Evolutionary conservation across 2,113 vertebrate species (phyloP).

Genomic region (Nicator chloris): DNA sequence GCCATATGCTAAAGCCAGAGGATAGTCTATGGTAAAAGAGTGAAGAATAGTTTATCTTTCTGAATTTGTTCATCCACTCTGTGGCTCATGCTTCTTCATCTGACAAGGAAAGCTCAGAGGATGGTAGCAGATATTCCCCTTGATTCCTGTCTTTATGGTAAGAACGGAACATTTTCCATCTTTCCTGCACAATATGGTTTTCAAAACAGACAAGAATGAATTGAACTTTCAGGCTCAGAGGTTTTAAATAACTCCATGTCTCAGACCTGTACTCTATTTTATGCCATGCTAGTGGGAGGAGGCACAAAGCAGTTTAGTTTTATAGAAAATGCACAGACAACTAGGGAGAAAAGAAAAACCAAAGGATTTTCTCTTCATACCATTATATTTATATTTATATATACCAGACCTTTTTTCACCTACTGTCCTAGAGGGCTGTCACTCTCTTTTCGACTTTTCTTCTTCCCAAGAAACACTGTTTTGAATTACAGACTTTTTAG

Average conservation of each 20-base stretch:
- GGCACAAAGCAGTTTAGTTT: background rate
- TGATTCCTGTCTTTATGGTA: background rate
- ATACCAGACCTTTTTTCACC: background rate
- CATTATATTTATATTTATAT: no score
- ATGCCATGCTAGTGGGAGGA: background rate
- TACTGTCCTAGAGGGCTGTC: background rate
- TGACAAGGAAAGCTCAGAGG: background rate
- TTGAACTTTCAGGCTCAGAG: background rate
- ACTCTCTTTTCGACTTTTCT: background rate
- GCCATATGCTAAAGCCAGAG: constrained; percentile 65
- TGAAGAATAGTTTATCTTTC: constrained; percentile 10
- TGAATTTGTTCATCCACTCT: background rate
- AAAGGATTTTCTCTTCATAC: background rate
- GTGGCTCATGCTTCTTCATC: background rate
- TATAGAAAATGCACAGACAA: background rate
- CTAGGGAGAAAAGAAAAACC: background rate
- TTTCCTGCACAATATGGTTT: background rate
- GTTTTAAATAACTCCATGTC: background rate
- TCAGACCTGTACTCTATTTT: background rate
- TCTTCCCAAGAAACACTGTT: background rate
- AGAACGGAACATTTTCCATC: background rate
- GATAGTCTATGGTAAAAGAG: constrained; percentile 29
- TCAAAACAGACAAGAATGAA: background rate
- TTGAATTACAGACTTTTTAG: background rate
- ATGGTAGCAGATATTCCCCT: background rate